A percentile compares a stretch with the other conserved stretches of the same genome.
phyloP scores from a whole-genome alignment of 2,888 invertebrate genomes.

The Mesorhabditis belari region DNA sequence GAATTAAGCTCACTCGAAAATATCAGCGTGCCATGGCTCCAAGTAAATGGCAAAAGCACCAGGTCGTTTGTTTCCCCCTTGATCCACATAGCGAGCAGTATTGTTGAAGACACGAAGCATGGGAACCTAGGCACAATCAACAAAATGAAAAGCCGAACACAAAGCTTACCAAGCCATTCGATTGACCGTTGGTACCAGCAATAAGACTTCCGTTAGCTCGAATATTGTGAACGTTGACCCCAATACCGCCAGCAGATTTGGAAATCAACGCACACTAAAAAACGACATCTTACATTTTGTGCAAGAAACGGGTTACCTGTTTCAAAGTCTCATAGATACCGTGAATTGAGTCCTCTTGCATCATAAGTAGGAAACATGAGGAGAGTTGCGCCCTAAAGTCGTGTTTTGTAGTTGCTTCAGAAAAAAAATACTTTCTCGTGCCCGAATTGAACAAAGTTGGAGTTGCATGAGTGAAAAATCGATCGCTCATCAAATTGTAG shows the following conservation, averaged over 20 bases:
- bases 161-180: conserved; percentile 89
- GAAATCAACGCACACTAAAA: conserved; percentile 78
- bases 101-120: conserved; percentile 91
- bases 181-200: conserved; percentile 84
- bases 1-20: conserved; percentile 65
- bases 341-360: conserved; percentile 73
- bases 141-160: too few relatives aligned
- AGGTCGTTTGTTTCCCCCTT: conserved; percentile 93
- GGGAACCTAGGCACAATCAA: too few relatives aligned
- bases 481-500: conserved; percentile 85
- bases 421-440: conserved; percentile 61
- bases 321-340: conserved; percentile 50
- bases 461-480: conserved; percentile 94
- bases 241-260: conserved; percentile 94
- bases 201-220: conserved; percentile 83
- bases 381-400: conserved; percentile 76
- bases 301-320: conserved; percentile 56
- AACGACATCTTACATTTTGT: conserved; percentile 48
- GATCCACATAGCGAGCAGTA: conserved; percentile 90
- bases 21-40: conserved; percentile 97
- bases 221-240: conserved; percentile 89
- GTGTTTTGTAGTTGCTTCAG: conserved; percentile 84
- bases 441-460: conserved; percentile 94
- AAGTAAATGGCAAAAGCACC: conserved; percentile 95
- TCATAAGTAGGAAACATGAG: conserved; percentile 85